Base-by-base conservation (phyloP, 2,888 invertebrate species). In the Agriopis leucophaearia region DNA sequence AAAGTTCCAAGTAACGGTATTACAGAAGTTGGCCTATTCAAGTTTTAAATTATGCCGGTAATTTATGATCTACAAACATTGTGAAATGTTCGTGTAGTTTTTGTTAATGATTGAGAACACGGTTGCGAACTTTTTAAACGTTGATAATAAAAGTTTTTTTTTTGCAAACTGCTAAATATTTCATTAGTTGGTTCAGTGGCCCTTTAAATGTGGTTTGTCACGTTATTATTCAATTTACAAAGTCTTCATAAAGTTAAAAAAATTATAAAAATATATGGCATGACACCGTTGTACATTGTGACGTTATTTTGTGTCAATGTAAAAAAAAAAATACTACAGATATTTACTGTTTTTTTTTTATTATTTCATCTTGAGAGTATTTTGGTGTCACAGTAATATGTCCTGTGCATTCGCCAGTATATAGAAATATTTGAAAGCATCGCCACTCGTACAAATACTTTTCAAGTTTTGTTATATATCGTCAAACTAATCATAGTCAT, bases 1-100 rank as follows among this genome's bases (percentile, higher is more conserved):
- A 70, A 73, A 73, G 60, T 60, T 68, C 15, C 56, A 64, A 67
- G 63, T 63, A 67, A 67, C 63, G 67, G 58, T 57, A 67, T 63
- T 63, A 67, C 47, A 48, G 59, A 67, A 67, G 48, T 66, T 67
- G 35, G 42, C 54, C 58, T 48, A 63, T 51, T 68, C 60, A 15
- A 56, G 51, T 69, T 64, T 64, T 47, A 64, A 69, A 61, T 69
- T 56, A 69, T 69, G 68, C 40, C 47, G 3, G 68, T 68, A 64
- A 69, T 69, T 69, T 64, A 67, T 52, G 62, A 45, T 27, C 16
- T 18, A 16, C 56, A 38, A 52, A 62, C 36, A 38, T 57, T 57
- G 44, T 42, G 45, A 60, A 18, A 50, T 13, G 51, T 64, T 64
- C 15, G 52, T 54, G 62, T 63, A 63, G 58, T 67, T 64, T 67